A percentile compares a stretch with the other conserved stretches of the same genome.
Conservation (phyloP, 2,797 vertebrate genomes). For the Tokudaia tokunoshimensis region DNA sequence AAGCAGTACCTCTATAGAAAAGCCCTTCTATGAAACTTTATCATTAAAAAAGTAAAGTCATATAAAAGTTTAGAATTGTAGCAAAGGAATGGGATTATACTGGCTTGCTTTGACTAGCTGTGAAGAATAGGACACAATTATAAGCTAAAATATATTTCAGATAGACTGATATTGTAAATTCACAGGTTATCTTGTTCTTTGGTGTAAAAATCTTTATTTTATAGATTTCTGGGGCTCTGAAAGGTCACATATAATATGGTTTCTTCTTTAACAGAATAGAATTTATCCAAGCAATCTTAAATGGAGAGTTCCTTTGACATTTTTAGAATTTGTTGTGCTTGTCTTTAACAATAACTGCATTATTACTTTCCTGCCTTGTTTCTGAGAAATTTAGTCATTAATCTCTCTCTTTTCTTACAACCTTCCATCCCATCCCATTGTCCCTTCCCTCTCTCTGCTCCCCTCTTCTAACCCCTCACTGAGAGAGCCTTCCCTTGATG, state of each 20-base stretch:
- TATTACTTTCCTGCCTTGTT: not conserved
- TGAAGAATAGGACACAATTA: constrained; percentile 21
- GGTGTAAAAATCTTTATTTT: constrained; percentile 39
- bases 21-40: not conserved
- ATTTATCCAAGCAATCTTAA: not conserved
- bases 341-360: not conserved
- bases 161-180: not conserved
- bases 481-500: not conserved
- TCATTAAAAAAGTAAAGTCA: not conserved
- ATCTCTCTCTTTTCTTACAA: not conserved
- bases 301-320: not conserved
- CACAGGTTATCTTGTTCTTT: constrained; percentile 45
- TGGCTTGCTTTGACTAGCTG: not conserved
- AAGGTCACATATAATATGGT: constrained; percentile 30
- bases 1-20: not conserved
- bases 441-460: fast-evolving
- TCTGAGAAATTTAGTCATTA: not conserved
- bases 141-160: not conserved
- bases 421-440: not conserved
- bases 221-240: constrained; percentile 41
- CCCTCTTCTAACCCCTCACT: fast-evolving
- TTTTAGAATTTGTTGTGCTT: constrained; percentile 33
- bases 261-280: not conserved
- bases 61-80: constrained; percentile 10
- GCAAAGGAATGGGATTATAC: not conserved